A percentile compares a stretch with the other conserved stretches of the same genome.
These are phyloP conservation scores for Poecilia gillii DNA, from an alignment of 2,797 vertebrate species.

Conservation along the genomic window DNA sequence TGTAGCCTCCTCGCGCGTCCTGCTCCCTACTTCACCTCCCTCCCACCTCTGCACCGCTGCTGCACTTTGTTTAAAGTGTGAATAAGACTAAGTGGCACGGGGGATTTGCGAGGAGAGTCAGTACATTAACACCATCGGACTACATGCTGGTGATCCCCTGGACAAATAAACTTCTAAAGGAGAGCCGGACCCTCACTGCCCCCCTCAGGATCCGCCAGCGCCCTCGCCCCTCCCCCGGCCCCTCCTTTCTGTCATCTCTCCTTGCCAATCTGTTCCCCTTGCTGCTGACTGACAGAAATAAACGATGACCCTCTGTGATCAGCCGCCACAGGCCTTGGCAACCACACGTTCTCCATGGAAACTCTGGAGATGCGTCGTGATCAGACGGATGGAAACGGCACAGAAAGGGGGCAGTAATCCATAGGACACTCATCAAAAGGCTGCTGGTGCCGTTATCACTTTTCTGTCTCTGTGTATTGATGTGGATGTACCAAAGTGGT, in stretches of 20 bases:
- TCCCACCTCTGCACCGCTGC: conserved; percentile 21
- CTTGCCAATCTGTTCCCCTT: conserved; percentile 30
- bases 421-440: conserved; percentile 56
- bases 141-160: conserved; percentile 52
- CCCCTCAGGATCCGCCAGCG: conserved; percentile 26
- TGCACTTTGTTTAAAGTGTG: conserved; percentile 64
- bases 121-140: conserved; percentile 65
- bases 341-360: conserved; percentile 80
- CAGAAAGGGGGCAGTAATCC: conserved; percentile 46
- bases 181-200: conserved; percentile 27
- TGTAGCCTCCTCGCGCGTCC: conserved; percentile 54
- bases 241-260: conserved; percentile 4
- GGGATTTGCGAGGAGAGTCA: conserved; percentile 47
- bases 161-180: conserved; percentile 66
- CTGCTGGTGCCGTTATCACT: conserved; percentile 48
- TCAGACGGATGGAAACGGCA: conserved; percentile 54
- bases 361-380: conserved; percentile 58
- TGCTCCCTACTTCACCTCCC: not conserved
- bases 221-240: conserved; percentile 8
- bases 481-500: conserved; percentile 15
- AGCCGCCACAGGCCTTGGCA: conserved; percentile 75
- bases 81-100: conserved; percentile 54
- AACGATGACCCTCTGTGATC: conserved; percentile 80
- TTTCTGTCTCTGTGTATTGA: conserved; percentile 30
- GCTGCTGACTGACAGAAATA: conserved; percentile 75